These are phyloP conservation scores for Anorthoa munda DNA, from an alignment of 2,888 invertebrate genomes.

Conservation along the genomic window DNA sequence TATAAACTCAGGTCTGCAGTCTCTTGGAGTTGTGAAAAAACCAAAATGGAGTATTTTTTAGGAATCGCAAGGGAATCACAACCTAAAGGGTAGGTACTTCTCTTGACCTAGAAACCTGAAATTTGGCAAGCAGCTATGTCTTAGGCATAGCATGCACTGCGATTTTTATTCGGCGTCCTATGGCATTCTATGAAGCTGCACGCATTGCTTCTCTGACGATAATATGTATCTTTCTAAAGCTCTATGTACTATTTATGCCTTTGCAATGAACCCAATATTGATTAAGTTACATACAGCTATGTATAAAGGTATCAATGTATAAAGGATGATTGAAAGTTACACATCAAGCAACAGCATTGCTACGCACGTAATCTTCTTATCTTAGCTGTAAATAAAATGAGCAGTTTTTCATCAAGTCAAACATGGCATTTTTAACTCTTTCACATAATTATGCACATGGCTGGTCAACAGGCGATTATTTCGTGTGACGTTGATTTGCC, in stretches of 20 bases:
- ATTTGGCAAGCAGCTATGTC: too few species aligned
- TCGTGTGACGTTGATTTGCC: slow-evolving; percentile 62
- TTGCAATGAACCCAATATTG: background rate
- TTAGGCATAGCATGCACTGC: too few species aligned
- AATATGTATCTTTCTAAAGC: background rate
- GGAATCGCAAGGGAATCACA: too few species aligned
- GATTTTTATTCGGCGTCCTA: too few species aligned
- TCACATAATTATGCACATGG: slow-evolving; percentile 30
- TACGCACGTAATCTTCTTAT: background rate
- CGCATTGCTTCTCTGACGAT: background rate
- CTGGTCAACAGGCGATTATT: slow-evolving; percentile 32
- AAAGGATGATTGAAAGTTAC: slow-evolving; percentile 7
- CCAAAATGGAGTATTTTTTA: too few species aligned
- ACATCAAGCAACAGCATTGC: background rate
- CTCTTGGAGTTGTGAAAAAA: too few species aligned
- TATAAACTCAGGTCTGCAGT: too few species aligned
- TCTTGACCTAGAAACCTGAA: too few species aligned
- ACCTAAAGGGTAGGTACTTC: too few species aligned
- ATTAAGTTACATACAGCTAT: background rate
- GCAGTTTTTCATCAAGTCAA: background rate
- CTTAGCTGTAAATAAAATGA: slow-evolving; percentile 11
- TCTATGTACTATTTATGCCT: background rate
- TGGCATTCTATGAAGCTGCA: too few species aligned
- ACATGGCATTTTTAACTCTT: slow-evolving; percentile 27
- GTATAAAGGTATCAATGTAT: background rate